These are phyloP conservation scores for Actinopyga echinites DNA, from an alignment of 53 echinoderm and acorn worm species.

Conservation along the genomic window DNA sequence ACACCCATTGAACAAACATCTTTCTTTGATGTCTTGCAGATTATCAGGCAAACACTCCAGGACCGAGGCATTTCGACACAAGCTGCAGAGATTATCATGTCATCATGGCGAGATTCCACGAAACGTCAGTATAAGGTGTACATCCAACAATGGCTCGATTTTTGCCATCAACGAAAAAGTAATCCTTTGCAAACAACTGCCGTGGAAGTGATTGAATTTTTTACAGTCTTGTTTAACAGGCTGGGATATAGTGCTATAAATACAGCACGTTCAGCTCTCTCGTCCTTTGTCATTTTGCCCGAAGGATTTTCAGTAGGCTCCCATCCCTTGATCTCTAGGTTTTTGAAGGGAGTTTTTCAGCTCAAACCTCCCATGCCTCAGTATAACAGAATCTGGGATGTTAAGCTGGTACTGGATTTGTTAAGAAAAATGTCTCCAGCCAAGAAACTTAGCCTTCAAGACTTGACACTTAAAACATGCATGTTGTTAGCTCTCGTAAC, in stretches of 20 bases:
- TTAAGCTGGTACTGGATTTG: conserved; percentile 38
- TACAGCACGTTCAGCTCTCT: background rate
- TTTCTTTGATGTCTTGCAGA: conserved; percentile 50
- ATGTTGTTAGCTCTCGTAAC: conserved; percentile 54
- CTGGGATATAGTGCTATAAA: conserved; percentile 17
- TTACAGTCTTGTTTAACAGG: background rate
- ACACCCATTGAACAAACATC: conserved; percentile 39
- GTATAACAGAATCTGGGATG: conserved; percentile 57
- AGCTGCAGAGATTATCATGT: conserved; percentile 52
- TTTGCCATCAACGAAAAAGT: conserved; percentile 14
- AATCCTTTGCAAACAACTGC: conserved; percentile 18
- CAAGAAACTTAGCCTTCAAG: conserved; percentile 20
- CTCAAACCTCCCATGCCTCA: conserved; percentile 30
- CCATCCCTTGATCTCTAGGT: conserved; percentile 57
- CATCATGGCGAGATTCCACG: conserved; percentile 55
- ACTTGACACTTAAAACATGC: conserved; percentile 39
- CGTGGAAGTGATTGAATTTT: conserved; percentile 9
- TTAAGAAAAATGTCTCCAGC: conserved; percentile 43
- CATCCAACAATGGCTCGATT: conserved; percentile 4
- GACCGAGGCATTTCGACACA: conserved; percentile 30
- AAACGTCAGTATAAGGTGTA: conserved; percentile 3
- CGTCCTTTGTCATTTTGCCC: background rate
- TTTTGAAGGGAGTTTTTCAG: conserved; percentile 60
- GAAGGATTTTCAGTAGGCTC: conserved; percentile 30
- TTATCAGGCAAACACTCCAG: conserved; percentile 44